Base-by-base conservation (phyloP, 2,888 invertebrate species). In the Camponotus fellah region DNA sequence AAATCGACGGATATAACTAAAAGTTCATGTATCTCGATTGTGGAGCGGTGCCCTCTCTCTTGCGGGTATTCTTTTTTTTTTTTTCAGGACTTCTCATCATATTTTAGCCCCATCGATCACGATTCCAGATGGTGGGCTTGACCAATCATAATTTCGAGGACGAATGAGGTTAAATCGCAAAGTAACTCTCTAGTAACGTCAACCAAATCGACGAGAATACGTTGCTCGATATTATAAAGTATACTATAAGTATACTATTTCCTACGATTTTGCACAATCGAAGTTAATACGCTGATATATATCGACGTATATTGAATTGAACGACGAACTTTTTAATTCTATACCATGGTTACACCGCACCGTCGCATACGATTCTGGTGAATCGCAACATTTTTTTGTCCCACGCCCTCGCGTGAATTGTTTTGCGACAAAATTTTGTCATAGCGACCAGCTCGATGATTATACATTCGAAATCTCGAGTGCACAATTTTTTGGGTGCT, bases 261-360 rank as follows among this genome's bases (percentile, higher is more conserved):
- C 83, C 90, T 86, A 88, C 90, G 82, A 86, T 86, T 89, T 89
- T 89, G 88, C 89, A 89, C 89, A 86, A 86, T 84, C 85, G 84
- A 89, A 89, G 88, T 84, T 89, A 84, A 86, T 53, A 53, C 75
- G 83, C 83, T 43, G 74, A 81, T 74, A 71, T 75, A 62, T 74
- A 82, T 83, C 85, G 83, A 74, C 53, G 81, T 66, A 32, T 62
- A 77, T 85, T 77, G 58, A 68, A 75, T 69, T 49, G 34, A 68
- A 60, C 26, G 12, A 58, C 60, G 37, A 86, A 60, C 56, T 80
- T 77, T 81, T 80, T 88, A 92, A 92, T 92, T 92, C 92, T 92
- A 89, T 86, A 87, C 76, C 83, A 90, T 90, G 88, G 90, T 91
- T 91, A 84, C 85, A 79, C 46, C 85, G 87, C 77, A 69, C 34